Conservation (phyloP, 2,888 invertebrate genomes). For the Agrochola lota region DNA sequence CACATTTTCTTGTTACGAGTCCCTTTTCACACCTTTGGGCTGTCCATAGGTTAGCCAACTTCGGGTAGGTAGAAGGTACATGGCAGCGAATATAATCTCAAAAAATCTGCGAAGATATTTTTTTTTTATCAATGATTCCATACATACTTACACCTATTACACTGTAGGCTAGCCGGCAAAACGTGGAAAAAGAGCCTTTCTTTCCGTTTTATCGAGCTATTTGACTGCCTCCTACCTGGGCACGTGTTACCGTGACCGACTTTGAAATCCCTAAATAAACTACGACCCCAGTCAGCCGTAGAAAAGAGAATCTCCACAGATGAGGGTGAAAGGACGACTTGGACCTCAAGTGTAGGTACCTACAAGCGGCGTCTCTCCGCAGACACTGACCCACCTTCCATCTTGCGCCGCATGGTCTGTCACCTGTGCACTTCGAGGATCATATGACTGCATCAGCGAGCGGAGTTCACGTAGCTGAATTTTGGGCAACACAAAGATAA, state of each 20-base stretch:
- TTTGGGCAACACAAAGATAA: background rate
- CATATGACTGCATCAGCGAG: background rate
- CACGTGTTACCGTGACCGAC: background rate
- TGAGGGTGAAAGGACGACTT: background rate
- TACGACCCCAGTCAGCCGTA: background rate
- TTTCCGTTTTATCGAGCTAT: background rate
- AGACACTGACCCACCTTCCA: background rate
- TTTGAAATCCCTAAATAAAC: background rate
- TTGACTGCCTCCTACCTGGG: background rate
- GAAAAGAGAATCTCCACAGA: background rate
- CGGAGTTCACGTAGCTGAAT: background rate
- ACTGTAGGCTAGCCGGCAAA: background rate
- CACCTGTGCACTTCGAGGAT: background rate
- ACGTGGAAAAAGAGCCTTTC: background rate
- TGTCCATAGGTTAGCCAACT: background rate
- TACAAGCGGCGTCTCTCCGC: background rate
- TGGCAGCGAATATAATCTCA: background rate
- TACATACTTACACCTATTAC: background rate
- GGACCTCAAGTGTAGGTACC: background rate
- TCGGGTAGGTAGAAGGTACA: background rate
- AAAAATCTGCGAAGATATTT: too few species aligned
- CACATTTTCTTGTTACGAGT: background rate
- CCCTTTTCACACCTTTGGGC: background rate
- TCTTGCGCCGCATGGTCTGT: background rate
- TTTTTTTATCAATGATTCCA: background rate